Percentiles rank a stretch among this genome's conserved stretches.
phyloP scores from a whole-genome alignment of 2,113 vertebrate species.

The Hemichromis elongatus region DNA sequence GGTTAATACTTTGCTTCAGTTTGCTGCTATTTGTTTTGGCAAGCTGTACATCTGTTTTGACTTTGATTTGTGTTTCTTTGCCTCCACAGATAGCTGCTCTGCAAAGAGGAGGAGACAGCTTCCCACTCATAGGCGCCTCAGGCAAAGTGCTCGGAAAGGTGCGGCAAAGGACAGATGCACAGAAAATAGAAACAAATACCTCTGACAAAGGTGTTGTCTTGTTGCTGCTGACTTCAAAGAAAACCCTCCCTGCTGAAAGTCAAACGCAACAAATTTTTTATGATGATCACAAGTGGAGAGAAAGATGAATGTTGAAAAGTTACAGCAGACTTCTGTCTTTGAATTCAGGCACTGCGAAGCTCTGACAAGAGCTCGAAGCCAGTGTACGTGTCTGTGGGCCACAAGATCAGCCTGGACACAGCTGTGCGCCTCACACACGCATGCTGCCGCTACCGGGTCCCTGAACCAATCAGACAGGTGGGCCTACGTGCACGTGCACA shows the following conservation, averaged over 20 bases:
- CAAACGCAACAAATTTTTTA: background rate
- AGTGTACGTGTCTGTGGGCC: slow-evolving; percentile 87
- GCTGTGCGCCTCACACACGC: slow-evolving; percentile 78
- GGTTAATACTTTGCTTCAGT: background rate
- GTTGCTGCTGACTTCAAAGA: background rate
- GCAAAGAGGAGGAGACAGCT: slow-evolving; percentile 78
- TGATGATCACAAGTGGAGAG: background rate
- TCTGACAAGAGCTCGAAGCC: slow-evolving; percentile 78
- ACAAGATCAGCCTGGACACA: slow-evolving; percentile 80
- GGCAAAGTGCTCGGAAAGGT: slow-evolving; percentile 86
- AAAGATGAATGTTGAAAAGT: background rate
- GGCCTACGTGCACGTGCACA: background rate
- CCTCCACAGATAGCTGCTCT: slow-evolving; percentile 76
- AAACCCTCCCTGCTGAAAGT: background rate
- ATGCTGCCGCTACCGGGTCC: slow-evolving; percentile 85
- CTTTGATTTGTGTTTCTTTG: slow-evolving; percentile 26
- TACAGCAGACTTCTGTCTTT: background rate
- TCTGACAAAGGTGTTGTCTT: background rate
- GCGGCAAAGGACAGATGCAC: slow-evolving; percentile 8
- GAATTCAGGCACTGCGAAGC: slow-evolving; percentile 81
- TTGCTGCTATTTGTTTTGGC: background rate
- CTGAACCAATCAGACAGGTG: slow-evolving; percentile 94
- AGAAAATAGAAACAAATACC: background rate
- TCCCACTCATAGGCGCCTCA: slow-evolving; percentile 75
- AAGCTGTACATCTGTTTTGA: background rate